Evolutionary conservation across 1,140 invertebrate species (phyloP), one percentile per base, ranked within the genome.

Genomic region (Panagrolaimus sp.): DNA sequence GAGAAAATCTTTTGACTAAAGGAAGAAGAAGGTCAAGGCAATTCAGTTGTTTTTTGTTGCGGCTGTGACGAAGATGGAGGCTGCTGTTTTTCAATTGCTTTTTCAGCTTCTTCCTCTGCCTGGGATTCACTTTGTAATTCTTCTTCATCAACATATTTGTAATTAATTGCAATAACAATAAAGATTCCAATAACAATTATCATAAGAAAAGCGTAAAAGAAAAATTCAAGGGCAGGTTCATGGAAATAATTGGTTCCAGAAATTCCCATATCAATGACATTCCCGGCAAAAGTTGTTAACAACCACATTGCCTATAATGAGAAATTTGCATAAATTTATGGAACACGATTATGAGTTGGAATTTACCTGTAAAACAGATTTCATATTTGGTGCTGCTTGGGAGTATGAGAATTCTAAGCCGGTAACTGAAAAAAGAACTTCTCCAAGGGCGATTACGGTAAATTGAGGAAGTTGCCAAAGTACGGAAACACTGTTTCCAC

Each of bases 371-470:
- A 81, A 63, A 8, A 82, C 79, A 38, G 70, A 74, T 66, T 82
- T 83, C 81, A 82, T 82, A 43, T 69, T 79, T 10, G 80, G 81
- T 26, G 76, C 69, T 10, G 81, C 74, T 71, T 82, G 79, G 17
- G 81, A 79, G 64, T 83, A 82, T n/a, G 78, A 38, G 43, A 70
- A 70, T 28, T 70, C 68, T 43, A 82, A 58, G 28, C 80, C 80
- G 44, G 80, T 83, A 17, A 82, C 76, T 32, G 69, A 71, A n/a
- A 82, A 71, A 7, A 82, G 65, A 38, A 82, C 70, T 72, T 82
- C 80, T n/a, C 82, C 80, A 7, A 89, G 85, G 0, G 92, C 93
- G 71, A 95, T 90, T 0, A 94, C 84, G 28, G 93, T 83, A 45
- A 81, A 75, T 66, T 82, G 80, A 1, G 80, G 80, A 14, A 82